A percentile compares a stretch with the other conserved stretches of the same genome.
These are phyloP conservation scores for Merops nubicus DNA, from an alignment of 2,113 vertebrate species.

Conservation along the genomic window DNA sequence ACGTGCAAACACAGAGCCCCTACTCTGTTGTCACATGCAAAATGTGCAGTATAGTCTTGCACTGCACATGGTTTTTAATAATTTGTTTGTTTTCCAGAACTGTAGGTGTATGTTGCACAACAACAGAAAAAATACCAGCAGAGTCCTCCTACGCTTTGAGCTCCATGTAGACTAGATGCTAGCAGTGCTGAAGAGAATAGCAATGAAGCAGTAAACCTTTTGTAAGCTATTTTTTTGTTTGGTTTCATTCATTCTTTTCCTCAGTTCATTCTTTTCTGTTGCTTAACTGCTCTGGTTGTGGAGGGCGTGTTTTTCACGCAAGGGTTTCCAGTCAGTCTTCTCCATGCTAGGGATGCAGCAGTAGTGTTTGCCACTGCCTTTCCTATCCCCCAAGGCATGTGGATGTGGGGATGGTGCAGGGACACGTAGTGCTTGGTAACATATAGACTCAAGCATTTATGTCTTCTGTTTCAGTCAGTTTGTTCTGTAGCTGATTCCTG, in stretches of 20 bases:
- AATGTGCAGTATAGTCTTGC: background rate
- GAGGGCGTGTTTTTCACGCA: background rate
- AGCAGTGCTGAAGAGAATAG: background rate
- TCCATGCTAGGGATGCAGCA: background rate
- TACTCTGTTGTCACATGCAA: background rate
- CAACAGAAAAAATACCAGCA: background rate
- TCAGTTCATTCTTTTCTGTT: background rate
- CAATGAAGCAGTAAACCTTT: background rate
- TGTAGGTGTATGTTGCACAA: slow-evolving; percentile 26
- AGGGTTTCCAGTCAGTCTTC: background rate
- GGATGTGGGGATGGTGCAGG: background rate
- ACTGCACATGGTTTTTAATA: background rate
- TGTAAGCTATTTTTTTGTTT: background rate
- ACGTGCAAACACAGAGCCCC: background rate
- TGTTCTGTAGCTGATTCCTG: background rate
- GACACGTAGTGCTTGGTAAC: background rate
- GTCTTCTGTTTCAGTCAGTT: background rate
- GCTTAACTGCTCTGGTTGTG: background rate
- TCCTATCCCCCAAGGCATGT: background rate
- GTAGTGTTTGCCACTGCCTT: background rate
- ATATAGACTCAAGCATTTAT: rapidly evolving
- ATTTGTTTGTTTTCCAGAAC: slow-evolving; percentile 1
- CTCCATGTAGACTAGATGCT: background rate
- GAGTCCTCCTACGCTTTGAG: background rate
- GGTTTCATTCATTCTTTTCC: background rate